phyloP scores from a whole-genome alignment of 2,113 vertebrate species.

The Catharus minimus region DNA sequence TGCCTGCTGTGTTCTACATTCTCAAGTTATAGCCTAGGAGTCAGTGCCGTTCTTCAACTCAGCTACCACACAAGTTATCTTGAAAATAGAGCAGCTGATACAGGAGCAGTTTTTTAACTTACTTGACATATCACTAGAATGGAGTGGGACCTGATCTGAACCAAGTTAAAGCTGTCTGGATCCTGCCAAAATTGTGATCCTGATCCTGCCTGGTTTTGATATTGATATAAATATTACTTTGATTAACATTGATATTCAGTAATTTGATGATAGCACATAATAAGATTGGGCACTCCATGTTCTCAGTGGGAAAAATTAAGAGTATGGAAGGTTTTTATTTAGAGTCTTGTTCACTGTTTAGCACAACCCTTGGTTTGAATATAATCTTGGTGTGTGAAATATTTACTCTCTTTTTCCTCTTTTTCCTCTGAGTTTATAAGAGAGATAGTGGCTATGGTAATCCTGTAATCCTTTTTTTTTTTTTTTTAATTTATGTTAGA shows the following conservation, averaged over 20 bases:
- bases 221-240: not conserved
- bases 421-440: not conserved
- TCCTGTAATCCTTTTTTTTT: not conserved
- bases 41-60: not conserved
- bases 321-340: not conserved
- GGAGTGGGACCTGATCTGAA: not conserved
- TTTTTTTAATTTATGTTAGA: not conserved
- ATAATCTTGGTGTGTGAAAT: not conserved
- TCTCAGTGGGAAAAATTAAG: not conserved
- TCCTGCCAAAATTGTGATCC: not conserved
- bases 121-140: accelerated
- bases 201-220: not conserved
- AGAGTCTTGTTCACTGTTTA: not conserved
- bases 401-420: not conserved
- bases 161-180: not conserved
- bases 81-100: not conserved
- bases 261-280: not conserved
- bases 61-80: not conserved
- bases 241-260: not conserved
- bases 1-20: not conserved
- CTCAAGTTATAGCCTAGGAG: not conserved
- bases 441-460: not conserved
- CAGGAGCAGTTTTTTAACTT: not conserved
- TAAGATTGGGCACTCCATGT: not conserved
- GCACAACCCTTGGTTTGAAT: not conserved